Evolutionary conservation across 1,140 invertebrate species (phyloP).

Genomic region (Eumaeus atala): DNA sequence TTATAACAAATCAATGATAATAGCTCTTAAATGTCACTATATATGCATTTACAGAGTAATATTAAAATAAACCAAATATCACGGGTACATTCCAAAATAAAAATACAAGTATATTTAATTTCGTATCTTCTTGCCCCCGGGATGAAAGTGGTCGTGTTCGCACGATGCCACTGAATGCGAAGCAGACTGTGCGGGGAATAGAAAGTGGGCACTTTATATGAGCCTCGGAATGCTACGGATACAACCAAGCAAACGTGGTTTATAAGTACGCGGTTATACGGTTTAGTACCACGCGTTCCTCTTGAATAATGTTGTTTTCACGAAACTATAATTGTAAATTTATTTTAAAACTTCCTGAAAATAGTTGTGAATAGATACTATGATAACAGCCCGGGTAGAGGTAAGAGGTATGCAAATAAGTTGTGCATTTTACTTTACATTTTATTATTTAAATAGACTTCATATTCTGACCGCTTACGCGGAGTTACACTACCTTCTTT

Average conservation of each 20-base stretch:
- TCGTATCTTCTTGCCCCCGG: conserved; percentile 1
- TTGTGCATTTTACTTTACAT: too few relatives aligned
- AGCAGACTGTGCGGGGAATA: conserved; percentile 15
- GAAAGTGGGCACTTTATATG: conserved; percentile 16
- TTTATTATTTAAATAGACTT: too few relatives aligned
- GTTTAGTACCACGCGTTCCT: conserved; percentile 1
- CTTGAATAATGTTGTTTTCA: not conserved
- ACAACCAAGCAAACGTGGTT: conserved; percentile 10
- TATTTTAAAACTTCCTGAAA: too few relatives aligned
- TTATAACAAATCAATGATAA: conserved; percentile 3
- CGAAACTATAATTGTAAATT: not conserved
- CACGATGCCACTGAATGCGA: conserved; percentile 10
- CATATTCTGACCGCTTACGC: too few relatives aligned
- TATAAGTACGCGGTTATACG: conserved; percentile 15
- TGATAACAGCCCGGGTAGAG: too few relatives aligned
- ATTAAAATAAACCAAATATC: too few relatives aligned
- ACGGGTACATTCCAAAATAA: conserved; percentile 1
- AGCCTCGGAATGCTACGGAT: conserved; percentile 6
- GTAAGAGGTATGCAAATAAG: too few relatives aligned
- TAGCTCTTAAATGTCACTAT: not conserved
- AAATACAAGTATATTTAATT: conserved; percentile 11
- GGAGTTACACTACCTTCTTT: too few relatives aligned
- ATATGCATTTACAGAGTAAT: not conserved
- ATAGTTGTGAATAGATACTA: too few relatives aligned
- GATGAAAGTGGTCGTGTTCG: conserved; percentile 2